Evolutionary conservation across 92 coral and sea anemone genomes (phyloP), one percentile per base, ranked within the genome.

Genomic region (Palythoa grandis): DNA sequence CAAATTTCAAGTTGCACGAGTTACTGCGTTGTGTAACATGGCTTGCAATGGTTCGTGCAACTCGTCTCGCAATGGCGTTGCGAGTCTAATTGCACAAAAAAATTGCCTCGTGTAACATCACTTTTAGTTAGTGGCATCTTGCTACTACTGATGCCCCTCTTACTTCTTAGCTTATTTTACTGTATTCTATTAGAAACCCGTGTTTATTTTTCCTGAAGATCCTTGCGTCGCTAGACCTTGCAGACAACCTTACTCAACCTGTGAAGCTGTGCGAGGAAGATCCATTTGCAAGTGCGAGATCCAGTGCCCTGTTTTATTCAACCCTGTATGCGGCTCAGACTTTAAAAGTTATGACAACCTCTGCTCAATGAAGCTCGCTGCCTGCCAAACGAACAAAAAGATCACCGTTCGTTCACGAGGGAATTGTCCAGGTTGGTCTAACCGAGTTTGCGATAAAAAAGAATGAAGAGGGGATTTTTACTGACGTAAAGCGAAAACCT

Each of bases 201-300:
- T 43, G 48, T 3, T 43, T 43, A 43, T 43, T 43, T 43, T 43
- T 43, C 48, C 48, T 7, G 48, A 43, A 77, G 82, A 77, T 77
- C 82, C 82, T 0, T 77, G 82, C 50, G 67, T 77, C 57, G 82
- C 82, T 25, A 77, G 19, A 16, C 82, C 82, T 15, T 77, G 82
- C 53, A 56, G 82, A 29, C 47, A 25, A 54, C 82, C 82, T 15
- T 77, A n/a, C 25, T 56, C 82, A 56, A 77, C 82, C 17, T 77
- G 82, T 40, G 54, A 14, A 77, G 82, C 82, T 5, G 67, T 52
- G 48, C 82, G 65, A 58, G 82, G 82, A 61, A 77, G 11, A 14
- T 38, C 82, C 15, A 56, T 77, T 7, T 77, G 82, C 54, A 54
- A 20, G 1, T 77, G 82, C 35, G 23, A 29, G 68, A 54, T 7